Percentiles rank a stretch among this genome's conserved stretches.
Conservation (phyloP, 64 coral and sea anemone species). For the Astreopora myriophthalma region DNA sequence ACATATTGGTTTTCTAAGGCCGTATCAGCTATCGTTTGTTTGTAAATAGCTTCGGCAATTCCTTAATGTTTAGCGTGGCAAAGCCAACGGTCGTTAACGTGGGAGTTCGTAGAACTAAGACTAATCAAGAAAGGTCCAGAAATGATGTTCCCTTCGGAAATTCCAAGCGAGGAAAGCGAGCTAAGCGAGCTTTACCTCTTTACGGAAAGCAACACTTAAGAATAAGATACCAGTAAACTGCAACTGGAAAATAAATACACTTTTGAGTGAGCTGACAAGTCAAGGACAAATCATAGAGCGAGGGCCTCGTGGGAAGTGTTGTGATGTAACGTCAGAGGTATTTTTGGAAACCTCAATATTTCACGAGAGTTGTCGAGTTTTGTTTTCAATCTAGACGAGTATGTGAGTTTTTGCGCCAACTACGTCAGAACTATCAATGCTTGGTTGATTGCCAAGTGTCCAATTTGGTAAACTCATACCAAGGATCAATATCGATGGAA, state of each 20-base stretch:
- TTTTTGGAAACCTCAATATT: slow-evolving; percentile 16
- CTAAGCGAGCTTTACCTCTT: neutral
- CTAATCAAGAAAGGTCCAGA: neutral
- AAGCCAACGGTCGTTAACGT: neutral
- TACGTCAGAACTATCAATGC: slow-evolving; percentile 1
- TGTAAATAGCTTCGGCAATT: neutral
- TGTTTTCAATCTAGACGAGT: neutral
- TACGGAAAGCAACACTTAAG: neutral
- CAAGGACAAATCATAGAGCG: neutral
- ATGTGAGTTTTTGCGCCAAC: neutral
- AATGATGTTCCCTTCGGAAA: neutral
- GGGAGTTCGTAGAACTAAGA: neutral
- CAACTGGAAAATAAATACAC: no score
- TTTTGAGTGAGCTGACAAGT: neutral
- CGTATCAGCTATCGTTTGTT: slow-evolving; percentile 14
- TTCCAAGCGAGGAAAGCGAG: neutral
- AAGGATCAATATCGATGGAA: neutral
- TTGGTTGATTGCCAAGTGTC: neutral
- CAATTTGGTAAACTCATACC: neutral
- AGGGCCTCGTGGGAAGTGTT: neutral
- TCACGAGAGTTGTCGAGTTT: neutral
- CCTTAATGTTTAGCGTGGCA: neutral
- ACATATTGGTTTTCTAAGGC: slow-evolving; percentile 12
- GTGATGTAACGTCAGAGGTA: neutral
- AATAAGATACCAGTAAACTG: no score